Conservation (phyloP, 1,140 invertebrate species). For the Laupala kohalensis region DNA sequence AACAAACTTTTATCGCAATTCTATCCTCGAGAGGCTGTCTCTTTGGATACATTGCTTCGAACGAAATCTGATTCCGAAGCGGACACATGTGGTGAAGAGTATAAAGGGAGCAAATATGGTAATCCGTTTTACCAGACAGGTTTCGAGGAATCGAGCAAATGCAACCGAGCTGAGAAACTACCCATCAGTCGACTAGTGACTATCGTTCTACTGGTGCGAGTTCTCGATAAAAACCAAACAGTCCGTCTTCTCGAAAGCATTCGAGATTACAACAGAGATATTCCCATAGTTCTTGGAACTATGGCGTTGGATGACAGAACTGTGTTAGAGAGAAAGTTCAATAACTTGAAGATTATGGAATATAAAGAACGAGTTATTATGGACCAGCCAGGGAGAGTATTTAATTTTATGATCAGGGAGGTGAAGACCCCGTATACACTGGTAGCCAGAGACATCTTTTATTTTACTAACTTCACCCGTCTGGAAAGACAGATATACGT, state of each 20-base stretch:
- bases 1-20: conserved; percentile 1
- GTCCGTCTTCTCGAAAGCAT: background rate
- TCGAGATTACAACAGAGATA: conserved; percentile 4
- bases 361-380: background rate
- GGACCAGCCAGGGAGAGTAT: conserved; percentile 10
- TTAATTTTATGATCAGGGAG: conserved; percentile 17
- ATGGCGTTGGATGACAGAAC: background rate
- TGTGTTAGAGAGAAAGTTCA: background rate
- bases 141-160: conserved; percentile 3
- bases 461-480: conserved; percentile 19
- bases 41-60: background rate
- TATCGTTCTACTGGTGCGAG: background rate
- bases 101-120: background rate
- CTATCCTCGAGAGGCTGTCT: background rate
- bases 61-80: background rate
- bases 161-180: background rate
- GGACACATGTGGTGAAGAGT: conserved; percentile 8
- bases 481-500: conserved; percentile 23
- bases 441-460: conserved; percentile 19
- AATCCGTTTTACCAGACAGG: conserved; percentile 9
- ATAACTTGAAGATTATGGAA: no score
- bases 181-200: conserved; percentile 12
- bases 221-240: background rate
- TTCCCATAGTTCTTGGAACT: background rate
- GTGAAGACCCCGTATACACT: conserved; percentile 23